Percentiles rank a stretch among this genome's conserved stretches.
These are phyloP conservation scores for Parazoanthus darwini DNA, from an alignment of 92 coral and sea anemone genomes.

Conservation along the genomic window DNA sequence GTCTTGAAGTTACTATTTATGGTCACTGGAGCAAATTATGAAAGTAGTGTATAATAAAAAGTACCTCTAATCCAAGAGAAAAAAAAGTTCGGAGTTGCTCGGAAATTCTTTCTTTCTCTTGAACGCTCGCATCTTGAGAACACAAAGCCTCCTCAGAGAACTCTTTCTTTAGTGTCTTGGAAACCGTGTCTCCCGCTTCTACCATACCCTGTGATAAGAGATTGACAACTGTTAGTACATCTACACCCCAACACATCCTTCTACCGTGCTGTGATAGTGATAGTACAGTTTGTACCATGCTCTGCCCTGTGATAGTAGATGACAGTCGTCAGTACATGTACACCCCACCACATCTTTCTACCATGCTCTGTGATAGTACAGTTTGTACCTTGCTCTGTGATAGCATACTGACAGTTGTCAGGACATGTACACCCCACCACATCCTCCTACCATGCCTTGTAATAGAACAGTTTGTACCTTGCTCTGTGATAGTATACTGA, in stretches of 20 bases:
- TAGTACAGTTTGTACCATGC: slow-evolving; percentile 54
- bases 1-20: too few species aligned
- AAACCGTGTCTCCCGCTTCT: slow-evolving; percentile 72
- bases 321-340: neutral
- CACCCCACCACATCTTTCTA: slow-evolving; percentile 33
- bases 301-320: slow-evolving; percentile 63
- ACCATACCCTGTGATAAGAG: slow-evolving; percentile 64
- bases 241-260: slow-evolving; percentile 10
- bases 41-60: neutral
- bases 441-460: slow-evolving; percentile 67
- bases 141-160: slow-evolving; percentile 73
- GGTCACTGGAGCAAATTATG: too few species aligned
- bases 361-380: slow-evolving; percentile 55
- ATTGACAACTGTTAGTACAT: neutral
- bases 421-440: neutral
- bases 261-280: slow-evolving; percentile 66
- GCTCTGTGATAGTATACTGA: slow-evolving; percentile 26
- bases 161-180: slow-evolving; percentile 62
- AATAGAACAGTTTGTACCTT: slow-evolving; percentile 47
- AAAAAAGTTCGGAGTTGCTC: slow-evolving; percentile 61
- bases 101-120: slow-evolving; percentile 50
- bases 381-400: slow-evolving; percentile 74
- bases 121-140: slow-evolving; percentile 48
- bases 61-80: slow-evolving; percentile 67
- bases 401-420: neutral